These are phyloP conservation scores for Petrocephalus microphthalmus DNA, from an alignment of 2,113 vertebrate species.

Conservation along the genomic window DNA sequence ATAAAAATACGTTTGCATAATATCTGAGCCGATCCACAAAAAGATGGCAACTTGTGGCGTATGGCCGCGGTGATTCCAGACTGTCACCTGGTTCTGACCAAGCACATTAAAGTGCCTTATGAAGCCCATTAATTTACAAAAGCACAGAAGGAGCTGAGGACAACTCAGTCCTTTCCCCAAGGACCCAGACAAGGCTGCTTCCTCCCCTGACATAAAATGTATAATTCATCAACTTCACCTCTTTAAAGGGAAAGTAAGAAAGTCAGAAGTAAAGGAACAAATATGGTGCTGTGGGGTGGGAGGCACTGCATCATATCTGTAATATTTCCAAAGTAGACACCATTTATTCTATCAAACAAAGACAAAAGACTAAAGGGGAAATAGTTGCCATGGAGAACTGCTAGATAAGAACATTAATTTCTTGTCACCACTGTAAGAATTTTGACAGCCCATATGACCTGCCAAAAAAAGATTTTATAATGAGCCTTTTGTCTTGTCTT, in stretches of 20 bases:
- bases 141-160: not conserved
- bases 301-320: not conserved
- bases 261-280: not conserved
- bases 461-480: conserved; percentile 2
- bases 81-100: not conserved
- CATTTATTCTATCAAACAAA: not conserved
- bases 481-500: not conserved
- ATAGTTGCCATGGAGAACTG: not conserved
- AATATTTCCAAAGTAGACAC: not conserved
- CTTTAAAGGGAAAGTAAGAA: not conserved
- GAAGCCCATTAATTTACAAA: not conserved
- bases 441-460: conserved; percentile 3
- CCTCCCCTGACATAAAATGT: not conserved
- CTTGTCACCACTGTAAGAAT: conserved; percentile 5
- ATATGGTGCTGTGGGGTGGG: not conserved
- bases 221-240: not conserved
- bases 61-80: not conserved
- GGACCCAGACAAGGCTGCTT: not conserved
- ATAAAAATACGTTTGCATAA: not conserved
- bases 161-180: not conserved
- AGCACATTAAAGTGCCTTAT: not conserved
- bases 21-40: too few relatives aligned
- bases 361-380: not conserved
- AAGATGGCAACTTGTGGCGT: not conserved
- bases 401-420: not conserved